A percentile compares a stretch with the other conserved stretches of the same genome.
phyloP scores from a whole-genome alignment of 2,113 vertebrate species.

The Pao palembangensis region DNA sequence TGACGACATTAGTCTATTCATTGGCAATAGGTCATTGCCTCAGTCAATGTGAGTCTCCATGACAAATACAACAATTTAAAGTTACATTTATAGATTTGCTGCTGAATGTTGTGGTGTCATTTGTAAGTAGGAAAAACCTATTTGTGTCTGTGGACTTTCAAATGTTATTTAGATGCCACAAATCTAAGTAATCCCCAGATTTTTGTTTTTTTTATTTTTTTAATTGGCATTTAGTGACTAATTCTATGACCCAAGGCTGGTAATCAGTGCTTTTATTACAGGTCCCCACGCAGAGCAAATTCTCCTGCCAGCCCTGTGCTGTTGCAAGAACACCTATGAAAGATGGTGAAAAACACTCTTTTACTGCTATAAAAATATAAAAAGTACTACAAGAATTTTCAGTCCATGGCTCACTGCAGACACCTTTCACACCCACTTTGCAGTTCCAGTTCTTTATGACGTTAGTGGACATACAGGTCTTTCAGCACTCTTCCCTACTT shows the following conservation, averaged over 20 bases:
- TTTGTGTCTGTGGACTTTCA: neutral
- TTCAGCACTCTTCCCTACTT: slow-evolving; percentile 23
- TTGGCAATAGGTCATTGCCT: too few relatives aligned
- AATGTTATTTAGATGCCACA: too few relatives aligned
- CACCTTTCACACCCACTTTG: slow-evolving; percentile 1
- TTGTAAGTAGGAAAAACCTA: neutral
- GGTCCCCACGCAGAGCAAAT: slow-evolving; percentile 12
- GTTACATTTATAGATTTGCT: neutral
- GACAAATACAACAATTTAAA: neutral
- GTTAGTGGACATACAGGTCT: slow-evolving; percentile 41
- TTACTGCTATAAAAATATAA: too few relatives aligned
- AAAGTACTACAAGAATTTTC: too few relatives aligned
- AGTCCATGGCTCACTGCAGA: neutral
- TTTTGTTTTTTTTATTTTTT: neutral
- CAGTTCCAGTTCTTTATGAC: slow-evolving; percentile 13
- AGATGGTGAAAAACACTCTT: too few relatives aligned
- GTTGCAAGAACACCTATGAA: too few relatives aligned
- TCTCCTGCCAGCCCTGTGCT: neutral
- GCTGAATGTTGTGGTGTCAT: neutral
- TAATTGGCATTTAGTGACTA: neutral
- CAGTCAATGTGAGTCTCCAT: too few relatives aligned
- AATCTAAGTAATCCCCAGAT: too few relatives aligned
- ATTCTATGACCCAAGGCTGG: neutral
- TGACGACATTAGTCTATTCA: too few relatives aligned
- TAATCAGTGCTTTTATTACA: neutral